Evolutionary conservation across 1,140 invertebrate species (phyloP).

Genomic region (Diorhabda carinulata): DNA sequence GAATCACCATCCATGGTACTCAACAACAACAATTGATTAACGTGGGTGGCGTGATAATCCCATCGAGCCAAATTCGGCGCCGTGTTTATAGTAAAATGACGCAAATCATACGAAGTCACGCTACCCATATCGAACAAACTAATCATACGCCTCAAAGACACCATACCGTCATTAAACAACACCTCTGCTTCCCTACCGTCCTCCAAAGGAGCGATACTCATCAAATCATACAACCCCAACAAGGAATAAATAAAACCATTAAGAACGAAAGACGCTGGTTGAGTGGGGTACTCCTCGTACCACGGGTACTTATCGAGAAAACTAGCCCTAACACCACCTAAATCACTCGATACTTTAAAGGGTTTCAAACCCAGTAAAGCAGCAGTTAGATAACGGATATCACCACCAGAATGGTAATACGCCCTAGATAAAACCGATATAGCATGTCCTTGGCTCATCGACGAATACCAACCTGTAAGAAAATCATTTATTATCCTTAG

Average conservation of each 20-base stretch:
- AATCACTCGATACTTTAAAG: conserved; percentile 66
- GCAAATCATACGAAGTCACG: conserved; percentile 93
- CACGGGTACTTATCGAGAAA: conserved; percentile 72
- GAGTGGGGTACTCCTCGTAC: conserved; percentile 98
- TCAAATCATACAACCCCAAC: conserved; percentile 91
- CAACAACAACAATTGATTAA: conserved; percentile 90
- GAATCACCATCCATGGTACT: conserved; percentile 79
- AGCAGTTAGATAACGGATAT: conserved; percentile 72
- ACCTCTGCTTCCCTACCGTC: conserved; percentile 63
- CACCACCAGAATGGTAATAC: conserved; percentile 75
- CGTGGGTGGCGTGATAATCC: conserved; percentile 98
- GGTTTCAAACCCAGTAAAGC: conserved; percentile 76
- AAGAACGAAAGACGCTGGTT: conserved; percentile 89
- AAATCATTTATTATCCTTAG: conserved; percentile 17
- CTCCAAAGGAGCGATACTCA: conserved; percentile 60
- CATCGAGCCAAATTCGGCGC: conserved; percentile 90
- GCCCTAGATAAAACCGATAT: conserved; percentile 90
- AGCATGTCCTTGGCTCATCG: conserved; percentile 97
- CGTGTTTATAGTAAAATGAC: conserved; percentile 84
- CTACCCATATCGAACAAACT: conserved; percentile 93
- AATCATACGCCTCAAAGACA: conserved; percentile 83
- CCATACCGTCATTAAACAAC: conserved; percentile 83
- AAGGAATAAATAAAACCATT: conserved; percentile 99
- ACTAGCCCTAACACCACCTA: conserved; percentile 79
- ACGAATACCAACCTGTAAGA: conserved; percentile 71